Percentiles rank a stretch among this genome's conserved stretches.
These are phyloP conservation scores for Talpa occidentalis DNA, from an alignment of 2,113 vertebrate genomes.

Conservation along the genomic window DNA sequence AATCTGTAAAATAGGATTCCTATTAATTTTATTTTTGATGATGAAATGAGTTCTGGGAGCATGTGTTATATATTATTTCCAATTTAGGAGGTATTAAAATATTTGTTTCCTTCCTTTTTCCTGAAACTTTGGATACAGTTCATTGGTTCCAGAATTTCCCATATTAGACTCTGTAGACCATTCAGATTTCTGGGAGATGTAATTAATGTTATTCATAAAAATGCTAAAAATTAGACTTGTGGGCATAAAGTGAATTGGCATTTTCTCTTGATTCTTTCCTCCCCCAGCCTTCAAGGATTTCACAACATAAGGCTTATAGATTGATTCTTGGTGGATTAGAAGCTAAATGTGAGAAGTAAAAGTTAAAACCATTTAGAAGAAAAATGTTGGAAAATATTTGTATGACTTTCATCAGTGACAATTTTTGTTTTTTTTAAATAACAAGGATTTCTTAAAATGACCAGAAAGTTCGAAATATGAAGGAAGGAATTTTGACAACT, in stretches of 20 bases:
- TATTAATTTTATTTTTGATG: neutral
- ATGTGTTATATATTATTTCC: neutral
- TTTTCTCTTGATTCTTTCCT: neutral
- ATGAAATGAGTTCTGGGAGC: neutral
- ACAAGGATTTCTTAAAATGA: slow-evolving; percentile 30
- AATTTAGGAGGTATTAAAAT: neutral
- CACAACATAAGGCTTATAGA: neutral
- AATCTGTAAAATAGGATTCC: neutral
- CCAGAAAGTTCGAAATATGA: neutral
- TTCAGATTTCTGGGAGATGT: neutral
- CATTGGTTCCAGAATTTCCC: neutral
- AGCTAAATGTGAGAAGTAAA: slow-evolving; percentile 17
- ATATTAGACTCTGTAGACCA: neutral
- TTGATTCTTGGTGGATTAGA: neutral
- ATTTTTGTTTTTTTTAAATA: neutral
- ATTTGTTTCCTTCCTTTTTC: neutral
- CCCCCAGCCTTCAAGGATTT: neutral
- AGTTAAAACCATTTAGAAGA: neutral
- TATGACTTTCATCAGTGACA: neutral
- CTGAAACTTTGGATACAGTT: slow-evolving; percentile 29
- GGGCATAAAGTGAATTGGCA: neutral
- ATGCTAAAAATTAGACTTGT: neutral
- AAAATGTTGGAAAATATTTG: neutral
- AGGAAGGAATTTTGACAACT: neutral
- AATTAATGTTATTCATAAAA: slow-evolving; percentile 2